A percentile compares a stretch with the other conserved stretches of the same genome.
phyloP scores from a whole-genome alignment of 2,888 invertebrate species.

The Caenorhabditis sulstoni region DNA sequence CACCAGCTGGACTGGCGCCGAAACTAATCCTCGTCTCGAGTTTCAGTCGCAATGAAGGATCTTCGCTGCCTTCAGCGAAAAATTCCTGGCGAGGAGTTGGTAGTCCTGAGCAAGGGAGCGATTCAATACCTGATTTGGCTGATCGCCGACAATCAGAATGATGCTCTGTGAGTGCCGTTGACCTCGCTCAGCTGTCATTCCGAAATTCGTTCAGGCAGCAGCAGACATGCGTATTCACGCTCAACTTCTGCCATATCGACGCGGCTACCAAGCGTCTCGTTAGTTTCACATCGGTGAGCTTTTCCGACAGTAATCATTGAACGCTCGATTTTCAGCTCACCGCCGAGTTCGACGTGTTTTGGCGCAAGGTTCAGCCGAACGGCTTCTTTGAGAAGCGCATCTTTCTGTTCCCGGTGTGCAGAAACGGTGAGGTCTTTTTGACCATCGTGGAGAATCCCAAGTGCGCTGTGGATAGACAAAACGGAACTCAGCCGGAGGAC shows the following conservation, averaged over 20 bases:
- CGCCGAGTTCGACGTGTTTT: neutral
- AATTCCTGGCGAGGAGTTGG: neutral
- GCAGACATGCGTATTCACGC: neutral
- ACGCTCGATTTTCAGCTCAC: neutral
- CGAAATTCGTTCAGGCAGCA: neutral
- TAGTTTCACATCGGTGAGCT: neutral
- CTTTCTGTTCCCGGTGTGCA: neutral
- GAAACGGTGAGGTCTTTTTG: neutral
- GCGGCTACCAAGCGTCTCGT: neutral
- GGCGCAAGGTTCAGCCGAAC: neutral
- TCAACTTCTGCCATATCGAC: neutral
- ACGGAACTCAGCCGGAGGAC: neutral
- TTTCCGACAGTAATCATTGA: neutral
- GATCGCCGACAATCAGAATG: neutral
- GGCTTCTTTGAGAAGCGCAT: neutral
- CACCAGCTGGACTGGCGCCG: no score
- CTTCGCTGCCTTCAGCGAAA: neutral
- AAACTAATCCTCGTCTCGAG: neutral
- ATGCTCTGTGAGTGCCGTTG: neutral
- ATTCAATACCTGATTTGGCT: neutral
- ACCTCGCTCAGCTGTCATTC: neutral
- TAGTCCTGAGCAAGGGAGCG: neutral
- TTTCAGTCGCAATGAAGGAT: conserved; percentile 1
- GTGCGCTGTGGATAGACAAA: neutral
- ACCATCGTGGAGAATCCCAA: neutral